These are phyloP conservation scores for Mesoclemmys tuberculata DNA, from an alignment of 2,113 vertebrate genomes.

Conservation along the genomic window DNA sequence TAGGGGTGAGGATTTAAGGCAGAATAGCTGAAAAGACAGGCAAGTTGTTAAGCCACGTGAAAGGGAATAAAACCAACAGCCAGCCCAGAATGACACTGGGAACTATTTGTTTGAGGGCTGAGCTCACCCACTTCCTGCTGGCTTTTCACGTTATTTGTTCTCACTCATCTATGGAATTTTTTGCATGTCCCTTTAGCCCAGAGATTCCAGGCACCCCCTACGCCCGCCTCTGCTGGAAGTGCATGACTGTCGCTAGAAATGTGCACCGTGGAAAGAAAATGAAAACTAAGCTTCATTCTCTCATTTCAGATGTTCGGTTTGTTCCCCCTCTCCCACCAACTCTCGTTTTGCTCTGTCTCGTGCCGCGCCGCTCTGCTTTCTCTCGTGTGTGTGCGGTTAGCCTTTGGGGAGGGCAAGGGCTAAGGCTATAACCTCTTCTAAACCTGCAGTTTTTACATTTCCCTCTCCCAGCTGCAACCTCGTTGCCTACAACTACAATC, in stretches of 20 bases:
- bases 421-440: not conserved
- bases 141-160: not conserved
- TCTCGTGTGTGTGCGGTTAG: not conserved
- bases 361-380: conserved; percentile 18
- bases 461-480: conserved; percentile 80
- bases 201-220: not conserved
- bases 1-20: accelerated
- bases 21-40: not conserved
- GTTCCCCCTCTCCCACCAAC: not conserved
- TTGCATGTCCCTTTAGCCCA: not conserved
- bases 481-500: conserved; percentile 68
- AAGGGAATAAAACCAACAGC: not conserved
- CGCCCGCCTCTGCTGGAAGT: not conserved
- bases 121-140: not conserved
- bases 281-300: conserved; percentile 9
- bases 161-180: not conserved
- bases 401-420: not conserved
- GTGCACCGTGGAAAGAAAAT: conserved; percentile 34
- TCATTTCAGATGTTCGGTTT: not conserved
- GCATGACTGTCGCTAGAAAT: not conserved
- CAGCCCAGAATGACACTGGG: not conserved
- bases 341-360: accelerated
- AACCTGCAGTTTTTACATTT: conserved; percentile 67
- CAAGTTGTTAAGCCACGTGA: not conserved
- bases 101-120: not conserved